Base-by-base conservation (phyloP, 2,113 vertebrate species). In the Neopipo cinnamomea region DNA sequence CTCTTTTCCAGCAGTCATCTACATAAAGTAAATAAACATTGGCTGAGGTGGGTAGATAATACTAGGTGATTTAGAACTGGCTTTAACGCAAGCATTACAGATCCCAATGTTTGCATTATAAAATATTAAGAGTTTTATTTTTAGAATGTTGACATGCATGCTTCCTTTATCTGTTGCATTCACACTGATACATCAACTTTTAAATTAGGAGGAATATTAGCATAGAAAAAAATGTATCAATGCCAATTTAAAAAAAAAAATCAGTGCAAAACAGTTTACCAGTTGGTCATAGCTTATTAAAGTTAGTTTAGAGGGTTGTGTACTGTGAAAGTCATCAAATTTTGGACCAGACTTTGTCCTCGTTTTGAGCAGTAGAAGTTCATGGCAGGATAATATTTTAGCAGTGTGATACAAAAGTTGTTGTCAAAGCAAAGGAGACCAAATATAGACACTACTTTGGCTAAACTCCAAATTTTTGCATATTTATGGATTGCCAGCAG, bases 401-500 rank as follows among this genome's bases (percentile, higher is more conserved):
- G 35, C 2, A 0, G 2, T 28, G 22, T 85, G 19, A 50, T 55
- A 56, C 58, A 61, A 28, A 84, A 49, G 17, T 56, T 24, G 16
- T 74, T 67, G 24, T 80, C 46, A 77, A 77, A 83, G 41, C 20
- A 49, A 25, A 39, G 20, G 18, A 70, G 22, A 28, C 11, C 0
- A 2, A 72, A 58, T 49, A 72, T 8, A 72, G 31, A 33, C 20
- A 28, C 25, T 46, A 9, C 12, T 78, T 62, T 58, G 47, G 23
- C 30, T 77, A 33, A 85, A 42, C 24, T 87, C 46, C 12, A 50
- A 5, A 39, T 81, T 78, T 75, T 7, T 72, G 21, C 14, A 13
- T 70, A 47, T 1, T 2, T 62, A 33, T 8, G 55, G 35, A 14
- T 70, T 0, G 0, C 53, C 68, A 50, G 7, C 35, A 56, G 8